Conservation (phyloP, 2,113 vertebrate genomes). For the Australoheros scitulus region DNA sequence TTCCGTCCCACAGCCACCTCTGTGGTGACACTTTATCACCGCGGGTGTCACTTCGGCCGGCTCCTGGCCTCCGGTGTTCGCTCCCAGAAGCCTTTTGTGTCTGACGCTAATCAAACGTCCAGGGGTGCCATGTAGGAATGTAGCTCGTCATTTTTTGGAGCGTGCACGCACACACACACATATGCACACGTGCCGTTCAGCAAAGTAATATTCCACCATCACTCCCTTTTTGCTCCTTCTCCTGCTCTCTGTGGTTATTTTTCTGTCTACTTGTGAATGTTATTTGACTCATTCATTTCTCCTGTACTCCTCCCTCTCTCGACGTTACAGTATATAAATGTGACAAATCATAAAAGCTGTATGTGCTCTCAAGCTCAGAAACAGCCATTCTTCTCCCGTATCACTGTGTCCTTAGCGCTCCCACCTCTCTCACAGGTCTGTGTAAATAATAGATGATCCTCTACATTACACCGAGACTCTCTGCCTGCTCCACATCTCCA, state of each 20-base stretch:
- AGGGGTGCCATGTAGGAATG: conserved; percentile 15
- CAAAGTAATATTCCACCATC: conserved; percentile 27
- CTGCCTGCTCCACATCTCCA: conserved; percentile 55
- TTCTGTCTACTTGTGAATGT: conserved; percentile 24
- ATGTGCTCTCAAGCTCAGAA: conserved; percentile 37
- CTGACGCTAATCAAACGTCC: conserved; percentile 42
- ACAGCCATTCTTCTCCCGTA: conserved; percentile 39
- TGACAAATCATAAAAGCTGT: conserved; percentile 48
- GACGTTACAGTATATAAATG: conserved; percentile 40
- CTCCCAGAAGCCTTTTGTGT: conserved; percentile 57
- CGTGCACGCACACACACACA: not conserved
- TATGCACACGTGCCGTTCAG: not conserved
- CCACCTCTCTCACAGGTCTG: conserved; percentile 57
- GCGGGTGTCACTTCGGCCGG: conserved; percentile 42
- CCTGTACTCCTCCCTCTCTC: not conserved
- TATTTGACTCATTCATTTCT: conserved; percentile 31
- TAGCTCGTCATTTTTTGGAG: conserved; percentile 32
- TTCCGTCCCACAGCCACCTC: conserved; percentile 31
- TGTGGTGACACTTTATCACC: conserved; percentile 57
- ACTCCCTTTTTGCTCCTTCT: not conserved
- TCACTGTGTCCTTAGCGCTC: conserved; percentile 43
- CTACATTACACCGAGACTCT: conserved; percentile 56
- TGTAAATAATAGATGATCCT: conserved; percentile 76
- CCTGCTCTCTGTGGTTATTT: conserved; percentile 24
- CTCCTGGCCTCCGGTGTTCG: conserved; percentile 30